These are phyloP conservation scores for Drosophila mercatorum DNA, from an alignment of 2,888 invertebrate species.

Conservation along the genomic window DNA sequence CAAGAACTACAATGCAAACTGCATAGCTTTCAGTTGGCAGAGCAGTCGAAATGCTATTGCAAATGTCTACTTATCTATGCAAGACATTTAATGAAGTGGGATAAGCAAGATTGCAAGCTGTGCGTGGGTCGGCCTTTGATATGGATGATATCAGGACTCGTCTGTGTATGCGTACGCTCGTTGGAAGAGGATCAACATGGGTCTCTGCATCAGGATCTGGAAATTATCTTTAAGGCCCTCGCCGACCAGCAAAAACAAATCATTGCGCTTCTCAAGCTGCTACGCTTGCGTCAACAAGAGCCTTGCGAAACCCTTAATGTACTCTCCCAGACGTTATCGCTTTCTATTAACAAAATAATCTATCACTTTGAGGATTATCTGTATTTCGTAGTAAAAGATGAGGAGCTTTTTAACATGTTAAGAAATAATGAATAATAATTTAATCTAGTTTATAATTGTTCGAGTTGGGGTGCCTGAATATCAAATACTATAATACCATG, in stretches of 20 bases:
- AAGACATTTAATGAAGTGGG: not conserved
- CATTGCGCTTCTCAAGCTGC: not conserved
- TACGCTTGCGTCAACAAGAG: not conserved
- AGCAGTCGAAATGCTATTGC: too few species aligned
- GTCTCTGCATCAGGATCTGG: conserved; percentile 11
- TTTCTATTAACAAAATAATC: conserved; percentile 1
- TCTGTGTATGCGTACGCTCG: conserved; percentile 25
- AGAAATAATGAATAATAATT: not conserved
- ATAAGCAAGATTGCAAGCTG: conserved; percentile 10
- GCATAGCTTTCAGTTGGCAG: not conserved
- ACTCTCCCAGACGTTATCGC: not conserved
- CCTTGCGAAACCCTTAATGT: not conserved
- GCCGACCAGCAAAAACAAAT: conserved; percentile 1
- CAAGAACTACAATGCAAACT: not conserved
- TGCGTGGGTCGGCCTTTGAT: not conserved
- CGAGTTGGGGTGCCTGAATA: too few species aligned
- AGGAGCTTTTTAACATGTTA: not conserved
- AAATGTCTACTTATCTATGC: not conserved
- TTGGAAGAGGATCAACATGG: conserved; percentile 7
- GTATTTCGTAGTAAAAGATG: not conserved
- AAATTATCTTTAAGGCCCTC: conserved; percentile 8
- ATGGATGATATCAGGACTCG: conserved; percentile 32
- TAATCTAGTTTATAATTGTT: too few species aligned
- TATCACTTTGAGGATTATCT: conserved; percentile 1
- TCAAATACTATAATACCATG: too few species aligned